Evolutionary conservation across 1,140 invertebrate genomes (phyloP).

Genomic region (Myzus persicae): DNA sequence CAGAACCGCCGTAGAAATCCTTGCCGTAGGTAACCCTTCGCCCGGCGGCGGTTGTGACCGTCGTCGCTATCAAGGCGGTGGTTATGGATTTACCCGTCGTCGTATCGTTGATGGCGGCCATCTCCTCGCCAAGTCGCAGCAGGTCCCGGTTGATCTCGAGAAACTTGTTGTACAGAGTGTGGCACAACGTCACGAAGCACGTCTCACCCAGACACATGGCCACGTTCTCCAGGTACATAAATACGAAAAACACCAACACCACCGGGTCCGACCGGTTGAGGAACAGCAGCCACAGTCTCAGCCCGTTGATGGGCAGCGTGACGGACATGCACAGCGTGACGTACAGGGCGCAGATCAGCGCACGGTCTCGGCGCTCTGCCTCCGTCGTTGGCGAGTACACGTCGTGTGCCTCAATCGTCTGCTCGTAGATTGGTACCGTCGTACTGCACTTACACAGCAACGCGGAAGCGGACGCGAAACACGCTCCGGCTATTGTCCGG

Average conservation of each 20-base stretch:
- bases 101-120: background rate
- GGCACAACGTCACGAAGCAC: background rate
- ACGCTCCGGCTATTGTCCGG: background rate
- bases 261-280: background rate
- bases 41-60: background rate
- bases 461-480: background rate
- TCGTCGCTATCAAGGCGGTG: too few relatives aligned
- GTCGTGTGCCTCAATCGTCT: background rate
- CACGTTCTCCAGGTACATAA: conserved; percentile 16
- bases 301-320: background rate
- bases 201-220: conserved; percentile 10
- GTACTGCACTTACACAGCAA: background rate
- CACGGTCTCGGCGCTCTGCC: background rate
- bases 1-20: background rate
- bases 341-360: background rate
- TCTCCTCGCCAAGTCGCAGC: background rate
- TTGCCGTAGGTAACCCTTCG: background rate
- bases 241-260: background rate
- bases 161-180: background rate
- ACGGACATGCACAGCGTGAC: background rate
- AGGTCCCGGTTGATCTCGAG: conserved; percentile 17
- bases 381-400: background rate
- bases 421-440: background rate
- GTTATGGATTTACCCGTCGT: background rate
- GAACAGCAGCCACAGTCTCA: background rate